These are phyloP conservation scores for Hippopotamus amphibius DNA, from an alignment of 2,113 vertebrate species.

Conservation along the genomic window DNA sequence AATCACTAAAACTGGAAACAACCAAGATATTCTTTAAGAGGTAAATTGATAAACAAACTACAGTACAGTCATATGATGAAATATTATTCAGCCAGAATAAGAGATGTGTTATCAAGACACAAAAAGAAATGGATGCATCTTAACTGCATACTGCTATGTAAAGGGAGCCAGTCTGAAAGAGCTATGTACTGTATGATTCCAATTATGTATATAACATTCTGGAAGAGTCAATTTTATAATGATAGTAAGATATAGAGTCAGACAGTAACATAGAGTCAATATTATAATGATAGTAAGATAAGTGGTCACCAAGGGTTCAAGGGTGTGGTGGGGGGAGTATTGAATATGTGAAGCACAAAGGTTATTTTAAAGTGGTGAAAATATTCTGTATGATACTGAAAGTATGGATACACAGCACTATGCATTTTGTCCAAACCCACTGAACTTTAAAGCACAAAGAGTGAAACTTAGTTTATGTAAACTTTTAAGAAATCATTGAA, in stretches of 20 bases:
- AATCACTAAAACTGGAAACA: neutral
- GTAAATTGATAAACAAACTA: neutral
- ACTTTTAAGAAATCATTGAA: neutral
- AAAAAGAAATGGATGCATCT: neutral
- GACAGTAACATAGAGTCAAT: neutral
- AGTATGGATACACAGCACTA: neutral
- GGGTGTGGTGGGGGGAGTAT: neutral
- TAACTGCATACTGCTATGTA: neutral
- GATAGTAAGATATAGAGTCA: neutral
- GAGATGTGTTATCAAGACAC: neutral
- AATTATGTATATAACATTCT: neutral
- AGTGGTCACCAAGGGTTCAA: neutral
- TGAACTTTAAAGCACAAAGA: neutral
- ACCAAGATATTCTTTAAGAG: neutral
- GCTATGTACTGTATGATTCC: neutral
- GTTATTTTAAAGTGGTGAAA: neutral
- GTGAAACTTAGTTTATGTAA: neutral
- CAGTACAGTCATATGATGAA: neutral
- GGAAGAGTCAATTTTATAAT: neutral
- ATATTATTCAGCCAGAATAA: neutral
- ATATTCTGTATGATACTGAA: neutral
- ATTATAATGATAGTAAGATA: neutral
- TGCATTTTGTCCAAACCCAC: neutral
- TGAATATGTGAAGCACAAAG: neutral
- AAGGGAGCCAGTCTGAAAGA: neutral